phyloP scores from a whole-genome alignment of 30 jellyfish, hydroid and myxozoan species.

The Cassiopea xamachana region DNA sequence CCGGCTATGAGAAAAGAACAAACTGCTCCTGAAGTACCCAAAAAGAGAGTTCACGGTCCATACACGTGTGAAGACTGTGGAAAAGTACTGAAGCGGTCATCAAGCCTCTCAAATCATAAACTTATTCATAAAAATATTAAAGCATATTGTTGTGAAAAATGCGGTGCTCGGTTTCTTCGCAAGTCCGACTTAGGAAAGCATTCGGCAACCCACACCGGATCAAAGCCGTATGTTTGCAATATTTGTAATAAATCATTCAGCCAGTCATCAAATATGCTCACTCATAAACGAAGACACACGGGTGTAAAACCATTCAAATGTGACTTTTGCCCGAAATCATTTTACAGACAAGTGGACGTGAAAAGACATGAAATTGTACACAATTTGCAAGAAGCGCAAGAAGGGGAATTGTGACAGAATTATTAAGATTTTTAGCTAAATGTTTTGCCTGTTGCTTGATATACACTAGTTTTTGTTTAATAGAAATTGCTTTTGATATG shows the following conservation, averaged over 20 bases:
- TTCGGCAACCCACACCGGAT: slow-evolving; percentile 79
- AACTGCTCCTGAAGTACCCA: not conserved
- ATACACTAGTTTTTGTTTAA: too few relatives aligned
- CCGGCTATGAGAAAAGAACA: slow-evolving; percentile 10
- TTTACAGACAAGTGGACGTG: slow-evolving; percentile 86
- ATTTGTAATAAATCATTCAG: slow-evolving; percentile 75
- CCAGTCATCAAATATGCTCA: slow-evolving; percentile 90
- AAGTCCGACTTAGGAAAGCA: slow-evolving; percentile 88
- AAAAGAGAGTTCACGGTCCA: slow-evolving; percentile 62
- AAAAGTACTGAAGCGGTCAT: slow-evolving; percentile 72
- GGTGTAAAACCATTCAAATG: slow-evolving; percentile 86
- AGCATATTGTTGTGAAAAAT: slow-evolving; percentile 79
- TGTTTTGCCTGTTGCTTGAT: too few relatives aligned
- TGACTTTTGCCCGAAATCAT: slow-evolving; percentile 71
- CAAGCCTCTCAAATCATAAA: slow-evolving; percentile 79
- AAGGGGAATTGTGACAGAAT: not conserved
- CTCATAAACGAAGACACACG: slow-evolving; percentile 88
- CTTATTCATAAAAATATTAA: slow-evolving; percentile 76
- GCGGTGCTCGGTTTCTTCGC: slow-evolving; percentile 79
- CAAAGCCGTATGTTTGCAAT: slow-evolving; percentile 70
- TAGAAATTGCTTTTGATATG: too few relatives aligned
- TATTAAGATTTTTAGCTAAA: not conserved
- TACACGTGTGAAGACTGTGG: slow-evolving; percentile 85
- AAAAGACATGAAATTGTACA: slow-evolving; percentile 86
- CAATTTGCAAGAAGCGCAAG: slow-evolving; percentile 19